Evolutionary conservation across 2,888 invertebrate species (phyloP), one percentile per base, ranked within the genome.

Genomic region (Drosophila picticornis): DNA sequence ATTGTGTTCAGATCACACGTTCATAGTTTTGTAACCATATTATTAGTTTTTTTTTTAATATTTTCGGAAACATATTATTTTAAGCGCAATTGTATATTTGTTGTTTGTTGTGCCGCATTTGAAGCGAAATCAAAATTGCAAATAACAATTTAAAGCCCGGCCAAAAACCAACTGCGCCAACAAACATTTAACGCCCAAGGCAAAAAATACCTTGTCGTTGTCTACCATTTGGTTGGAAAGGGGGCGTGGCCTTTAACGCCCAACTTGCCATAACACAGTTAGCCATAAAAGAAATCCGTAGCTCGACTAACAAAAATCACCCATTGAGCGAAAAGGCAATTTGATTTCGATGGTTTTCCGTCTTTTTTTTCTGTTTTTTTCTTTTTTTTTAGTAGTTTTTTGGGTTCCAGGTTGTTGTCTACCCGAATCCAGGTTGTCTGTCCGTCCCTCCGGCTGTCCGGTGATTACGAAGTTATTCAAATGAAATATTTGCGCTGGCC

Each of bases 381-480:
- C n/a, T n/a, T 13, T 48, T n/a, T 53, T 27, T 48, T 16, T 40
- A 52, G 55, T 52, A 63, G 66, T 79, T 70, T 72, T 70, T 73
- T 64, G 66, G 64, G 43, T 34, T 70, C 62, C 82, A 72, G 79
- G 76, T 86, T 79, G 84, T 63, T 68, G 84, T 77, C 53, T 73
- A 77, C 69, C 72, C 52, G 58, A 55, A 31, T 53, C 48, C 57
- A 59, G 65, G 53, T 59, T 53, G 50, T 69, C n/a, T 25, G 16
- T 53, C 19, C 19, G 10, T 50, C 27, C 19, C 2, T 29, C 22
- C 22, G 52, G 40, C 46, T 27, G 55, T 19, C 72, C 69, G 72
- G 72, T 88, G 84, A 88, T 83, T 87, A 83, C 83, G 65, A 81
- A 83, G 83, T 84, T 87, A 85, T 88, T 85, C 88, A 88, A 81